Conservation (phyloP, 2,113 vertebrate genomes). For the Zeus faber region DNA sequence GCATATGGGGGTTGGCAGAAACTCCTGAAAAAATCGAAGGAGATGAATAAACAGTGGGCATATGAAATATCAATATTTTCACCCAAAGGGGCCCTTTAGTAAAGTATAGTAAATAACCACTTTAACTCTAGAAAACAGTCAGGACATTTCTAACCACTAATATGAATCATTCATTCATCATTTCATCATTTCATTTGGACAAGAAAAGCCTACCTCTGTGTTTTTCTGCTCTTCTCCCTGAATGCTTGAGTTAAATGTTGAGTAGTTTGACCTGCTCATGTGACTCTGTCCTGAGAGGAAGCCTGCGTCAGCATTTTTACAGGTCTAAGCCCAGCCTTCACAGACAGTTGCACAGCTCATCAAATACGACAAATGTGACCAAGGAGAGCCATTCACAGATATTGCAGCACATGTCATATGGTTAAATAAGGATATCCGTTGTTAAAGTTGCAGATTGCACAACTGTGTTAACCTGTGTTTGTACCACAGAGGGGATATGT, state of each 20-base stretch:
- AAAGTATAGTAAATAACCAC: too few relatives aligned
- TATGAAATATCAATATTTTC: too few relatives aligned
- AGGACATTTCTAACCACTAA: too few relatives aligned
- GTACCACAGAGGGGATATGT: constrained; percentile 23
- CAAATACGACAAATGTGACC: constrained; percentile 17
- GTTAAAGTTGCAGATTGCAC: too few relatives aligned
- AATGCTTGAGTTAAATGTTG: constrained; percentile 33
- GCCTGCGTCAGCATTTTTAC: constrained; percentile 68
- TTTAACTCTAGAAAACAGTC: too few relatives aligned
- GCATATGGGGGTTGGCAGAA: background rate
- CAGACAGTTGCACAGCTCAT: constrained; percentile 51
- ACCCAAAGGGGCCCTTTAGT: too few relatives aligned
- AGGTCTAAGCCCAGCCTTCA: constrained; percentile 41
- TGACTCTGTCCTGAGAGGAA: constrained; percentile 72
- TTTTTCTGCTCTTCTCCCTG: constrained; percentile 18
- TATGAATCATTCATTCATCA: too few relatives aligned
- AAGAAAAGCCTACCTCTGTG: constrained; percentile 40
- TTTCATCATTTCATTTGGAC: too few relatives aligned
- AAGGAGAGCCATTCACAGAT: constrained; percentile 40
- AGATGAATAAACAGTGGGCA: too few relatives aligned
- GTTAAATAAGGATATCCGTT: too few relatives aligned
- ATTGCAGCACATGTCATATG: too few relatives aligned
- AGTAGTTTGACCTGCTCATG: constrained; percentile 60
- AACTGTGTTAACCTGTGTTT: constrained; percentile 19
- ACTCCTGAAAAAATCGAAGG: background rate